Evolutionary conservation across 2,888 invertebrate species (phyloP).

Genomic region (Apodemia hepburni): DNA sequence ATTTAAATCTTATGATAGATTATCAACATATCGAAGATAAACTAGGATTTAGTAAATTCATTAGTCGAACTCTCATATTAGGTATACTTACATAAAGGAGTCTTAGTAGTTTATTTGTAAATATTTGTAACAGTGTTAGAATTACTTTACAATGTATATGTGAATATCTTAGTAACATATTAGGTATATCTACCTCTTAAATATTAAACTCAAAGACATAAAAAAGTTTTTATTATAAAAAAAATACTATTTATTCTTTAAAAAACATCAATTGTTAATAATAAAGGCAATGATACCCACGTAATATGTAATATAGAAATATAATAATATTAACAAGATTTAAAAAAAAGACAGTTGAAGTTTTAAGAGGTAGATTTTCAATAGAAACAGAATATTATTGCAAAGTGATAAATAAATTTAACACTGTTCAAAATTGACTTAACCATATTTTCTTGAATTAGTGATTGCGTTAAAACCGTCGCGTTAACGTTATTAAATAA

Average conservation of each 20-base stretch:
- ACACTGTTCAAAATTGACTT: background rate
- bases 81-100: background rate
- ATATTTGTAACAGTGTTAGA: background rate
- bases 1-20: conserved; percentile 39
- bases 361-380: background rate
- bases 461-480: conserved; percentile 1
- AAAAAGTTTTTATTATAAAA: too few species aligned
- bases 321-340: background rate
- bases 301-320: background rate
- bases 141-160: background rate
- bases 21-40: conserved; percentile 48
- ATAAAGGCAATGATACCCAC: background rate
- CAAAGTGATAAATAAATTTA: background rate
- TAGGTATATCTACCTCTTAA: background rate
- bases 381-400: too few species aligned
- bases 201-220: too few species aligned
- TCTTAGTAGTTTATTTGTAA: background rate
- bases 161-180: background rate
- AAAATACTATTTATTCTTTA: too few species aligned
- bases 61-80: conserved; percentile 6
- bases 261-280: background rate
- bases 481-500: conserved; percentile 40
- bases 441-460: background rate
- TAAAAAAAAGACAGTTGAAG: background rate
- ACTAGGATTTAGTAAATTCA: conserved; percentile 9